Evolutionary conservation across 2,888 invertebrate species (phyloP), one percentile per base, ranked within the genome.

Genomic region (Apotomis betuletana): DNA sequence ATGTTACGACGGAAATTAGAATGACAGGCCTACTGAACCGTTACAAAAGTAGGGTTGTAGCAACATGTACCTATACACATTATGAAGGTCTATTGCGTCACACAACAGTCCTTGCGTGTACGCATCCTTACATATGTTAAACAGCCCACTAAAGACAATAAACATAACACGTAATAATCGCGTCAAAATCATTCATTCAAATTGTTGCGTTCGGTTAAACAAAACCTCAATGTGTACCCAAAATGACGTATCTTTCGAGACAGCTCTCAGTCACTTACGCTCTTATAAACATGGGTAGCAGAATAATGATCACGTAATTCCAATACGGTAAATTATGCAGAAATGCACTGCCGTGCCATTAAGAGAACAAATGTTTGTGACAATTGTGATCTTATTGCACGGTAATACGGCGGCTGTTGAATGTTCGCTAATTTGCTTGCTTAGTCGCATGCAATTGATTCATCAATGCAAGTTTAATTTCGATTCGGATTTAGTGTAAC

Each of bases 301-400:
- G 46, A 69, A 75, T 77, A 76, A 76, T 77, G 78, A 79, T 78
- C 80, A 77, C 77, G 80, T 73, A 70, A 71, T 65, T 36, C 57
- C 51, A 65, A 64, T 68, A 64, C 57, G 70, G 61, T 67, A 63
- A 71, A 67, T 62, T 71, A 71, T 67, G 67, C 71, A 70, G 68
- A 68, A 58, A 74, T 69, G 67, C 74, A 67, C 57, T 61, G 46
- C 63, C 36, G 12, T 49, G 41, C 70, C 55, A 70, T 67, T 61
- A 60, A 9, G 12, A 10, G 27, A 46, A 36, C 41, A 71, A 62
- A 63, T 69, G 55, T 70, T 62, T 67, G 61, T 52, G 51, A 57
- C 58, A 57, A 65, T 62, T 67, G 61, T 52, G 51, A 52, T 52
- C 67, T 41, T 71, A 62, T 67, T 62, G 27, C 44, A 46, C 44